Evolutionary conservation across 2,797 vertebrate genomes (phyloP).

Genomic region (Epinephelus malabaricus): DNA sequence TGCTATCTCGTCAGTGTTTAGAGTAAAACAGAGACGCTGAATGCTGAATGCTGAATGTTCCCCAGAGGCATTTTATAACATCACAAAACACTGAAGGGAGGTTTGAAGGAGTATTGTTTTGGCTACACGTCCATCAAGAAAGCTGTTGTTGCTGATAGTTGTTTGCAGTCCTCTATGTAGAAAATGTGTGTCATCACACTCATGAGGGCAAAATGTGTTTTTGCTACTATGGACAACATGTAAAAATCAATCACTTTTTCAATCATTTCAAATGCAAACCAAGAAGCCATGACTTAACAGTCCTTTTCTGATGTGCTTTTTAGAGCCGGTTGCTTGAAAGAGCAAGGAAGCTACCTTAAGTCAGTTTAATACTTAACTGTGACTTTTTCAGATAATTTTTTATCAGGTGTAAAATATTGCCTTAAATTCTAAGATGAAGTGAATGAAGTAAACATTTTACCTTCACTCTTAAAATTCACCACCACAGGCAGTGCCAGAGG

Average conservation of each 20-base stretch:
- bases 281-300: too few species aligned
- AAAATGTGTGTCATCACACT: neutral
- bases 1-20: slow-evolving; percentile 35
- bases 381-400: neutral
- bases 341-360: neutral
- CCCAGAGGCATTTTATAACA: slow-evolving; percentile 30
- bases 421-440: neutral
- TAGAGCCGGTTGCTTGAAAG: too few species aligned
- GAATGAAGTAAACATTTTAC: too few species aligned
- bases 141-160: neutral
- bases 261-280: too few species aligned
- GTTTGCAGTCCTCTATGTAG: slow-evolving; percentile 7
- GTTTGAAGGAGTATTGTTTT: slow-evolving; percentile 9
- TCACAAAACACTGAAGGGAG: neutral
- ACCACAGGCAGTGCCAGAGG: too few species aligned
- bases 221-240: slow-evolving; percentile 4
- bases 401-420: neutral
- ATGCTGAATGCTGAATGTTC: slow-evolving; percentile 24
- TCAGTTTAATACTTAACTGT: neutral
- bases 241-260: too few species aligned
- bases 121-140: neutral
- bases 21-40: slow-evolving; percentile 1
- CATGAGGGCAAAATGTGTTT: neutral
- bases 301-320: too few species aligned
- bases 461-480: too few species aligned